Evolutionary conservation across 2,888 invertebrate species (phyloP).

Genomic region (Chymomyza amoena): DNA sequence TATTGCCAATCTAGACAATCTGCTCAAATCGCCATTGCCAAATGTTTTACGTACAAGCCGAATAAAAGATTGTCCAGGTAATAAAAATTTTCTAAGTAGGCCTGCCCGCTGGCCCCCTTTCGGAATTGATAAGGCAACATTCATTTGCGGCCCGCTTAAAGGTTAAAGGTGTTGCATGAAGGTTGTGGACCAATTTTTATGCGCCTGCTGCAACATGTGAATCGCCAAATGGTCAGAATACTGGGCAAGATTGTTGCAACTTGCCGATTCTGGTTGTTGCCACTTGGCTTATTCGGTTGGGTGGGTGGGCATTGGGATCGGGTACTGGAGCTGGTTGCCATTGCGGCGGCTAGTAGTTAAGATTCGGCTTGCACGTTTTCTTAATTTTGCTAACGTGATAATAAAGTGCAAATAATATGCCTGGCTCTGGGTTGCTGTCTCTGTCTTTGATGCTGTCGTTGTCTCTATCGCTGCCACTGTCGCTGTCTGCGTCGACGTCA

Average conservation of each 20-base stretch:
- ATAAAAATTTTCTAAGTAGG: not conserved
- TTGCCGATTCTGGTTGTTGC: not conserved
- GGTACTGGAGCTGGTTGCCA: not conserved
- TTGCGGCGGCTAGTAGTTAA: constrained; percentile 20
- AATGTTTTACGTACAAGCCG: not conserved
- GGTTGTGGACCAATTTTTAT: not conserved
- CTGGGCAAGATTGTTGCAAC: not conserved
- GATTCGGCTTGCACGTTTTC: constrained; percentile 63
- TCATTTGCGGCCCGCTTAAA: not conserved
- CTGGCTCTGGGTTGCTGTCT: constrained; percentile 38
- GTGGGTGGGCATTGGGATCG: constrained; percentile 6
- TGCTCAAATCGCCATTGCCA: not conserved
- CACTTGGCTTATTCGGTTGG: not conserved
- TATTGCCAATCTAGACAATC: constrained; percentile 6
- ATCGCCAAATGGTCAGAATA: not conserved
- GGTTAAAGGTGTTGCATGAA: constrained; percentile 3
- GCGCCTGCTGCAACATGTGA: constrained; percentile 4
- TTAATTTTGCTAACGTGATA: constrained; percentile 78
- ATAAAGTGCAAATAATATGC: constrained; percentile 79
- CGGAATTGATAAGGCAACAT: not conserved
- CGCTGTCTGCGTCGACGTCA: constrained; percentile 2
- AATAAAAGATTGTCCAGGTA: not conserved
- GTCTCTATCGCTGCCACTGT: constrained; percentile 38
- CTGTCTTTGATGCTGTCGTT: constrained; percentile 45
- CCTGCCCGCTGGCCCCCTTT: not conserved